A percentile compares a stretch with the other conserved stretches of the same genome.
Conservation (phyloP, 2,113 vertebrate species). For the Campylorhamphus procurvoides region DNA sequence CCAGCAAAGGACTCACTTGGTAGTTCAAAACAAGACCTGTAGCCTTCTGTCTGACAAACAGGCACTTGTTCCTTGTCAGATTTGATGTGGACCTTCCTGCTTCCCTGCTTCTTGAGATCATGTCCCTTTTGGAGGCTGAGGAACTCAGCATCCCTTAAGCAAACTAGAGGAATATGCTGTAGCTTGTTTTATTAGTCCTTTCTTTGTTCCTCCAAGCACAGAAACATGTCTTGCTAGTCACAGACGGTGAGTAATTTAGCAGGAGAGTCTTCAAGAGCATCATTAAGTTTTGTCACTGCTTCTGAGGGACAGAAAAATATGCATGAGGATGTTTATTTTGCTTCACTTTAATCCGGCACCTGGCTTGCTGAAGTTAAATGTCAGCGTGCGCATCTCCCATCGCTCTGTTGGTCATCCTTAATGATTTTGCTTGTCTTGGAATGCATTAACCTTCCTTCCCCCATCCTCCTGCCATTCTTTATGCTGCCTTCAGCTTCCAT, state of each 20-base stretch:
- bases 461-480: neutral
- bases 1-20: neutral
- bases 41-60: neutral
- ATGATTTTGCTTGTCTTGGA: constrained; percentile 18
- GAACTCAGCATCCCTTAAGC: neutral
- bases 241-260: neutral
- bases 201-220: neutral
- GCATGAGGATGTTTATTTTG: neutral
- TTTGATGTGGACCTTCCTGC: neutral
- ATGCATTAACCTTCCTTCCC: constrained; percentile 16
- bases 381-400: neutral
- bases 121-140: neutral
- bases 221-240: neutral
- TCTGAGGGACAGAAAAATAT: neutral
- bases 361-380: neutral
- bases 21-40: neutral
- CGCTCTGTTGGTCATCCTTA: neutral
- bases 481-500: neutral
- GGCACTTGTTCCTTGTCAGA: neutral
- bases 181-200: neutral
- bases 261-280: neutral
- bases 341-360: neutral
- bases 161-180: neutral
- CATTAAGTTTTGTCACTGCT: neutral
- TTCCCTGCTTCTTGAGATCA: neutral